Evolutionary conservation across 2,888 invertebrate genomes (phyloP).

Genomic region (Petrolisthes manimaculis): DNA sequence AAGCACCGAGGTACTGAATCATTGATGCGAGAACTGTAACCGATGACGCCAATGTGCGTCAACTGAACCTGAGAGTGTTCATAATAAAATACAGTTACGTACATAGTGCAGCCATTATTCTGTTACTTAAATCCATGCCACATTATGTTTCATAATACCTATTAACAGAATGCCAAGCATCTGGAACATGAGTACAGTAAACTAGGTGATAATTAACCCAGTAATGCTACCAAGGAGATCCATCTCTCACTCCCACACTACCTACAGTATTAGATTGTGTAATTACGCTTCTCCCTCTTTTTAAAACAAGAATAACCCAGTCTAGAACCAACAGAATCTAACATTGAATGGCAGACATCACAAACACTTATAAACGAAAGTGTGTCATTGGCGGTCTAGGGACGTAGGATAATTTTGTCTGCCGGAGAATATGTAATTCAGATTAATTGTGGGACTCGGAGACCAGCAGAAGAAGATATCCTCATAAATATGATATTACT

Average conservation of each 20-base stretch:
- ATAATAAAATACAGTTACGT: too few species aligned
- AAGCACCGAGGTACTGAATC: too few species aligned
- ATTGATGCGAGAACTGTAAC: too few species aligned
- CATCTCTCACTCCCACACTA: conserved; percentile 46
- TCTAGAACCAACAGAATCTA: neutral
- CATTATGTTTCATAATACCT: too few species aligned
- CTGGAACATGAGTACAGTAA: neutral
- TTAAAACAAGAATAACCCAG: conserved; percentile 21
- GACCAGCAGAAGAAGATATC: too few species aligned
- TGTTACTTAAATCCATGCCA: too few species aligned
- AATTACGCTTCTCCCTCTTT: conserved; percentile 62
- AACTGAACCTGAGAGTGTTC: too few species aligned
- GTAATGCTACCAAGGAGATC: conserved; percentile 40
- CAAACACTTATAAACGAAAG: conserved; percentile 25
- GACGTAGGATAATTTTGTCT: conserved; percentile 12
- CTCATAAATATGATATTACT: too few species aligned
- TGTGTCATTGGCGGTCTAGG: conserved; percentile 35
- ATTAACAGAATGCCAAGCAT: neutral
- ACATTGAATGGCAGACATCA: conserved; percentile 23
- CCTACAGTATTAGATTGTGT: conserved; percentile 59
- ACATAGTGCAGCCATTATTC: too few species aligned
- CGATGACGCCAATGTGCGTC: too few species aligned
- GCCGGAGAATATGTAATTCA: neutral
- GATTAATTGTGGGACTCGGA: neutral
- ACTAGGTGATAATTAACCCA: neutral